Percentiles rank a stretch among this genome's conserved stretches.
Evolutionary conservation across 2,888 invertebrate genomes (phyloP).

Genomic region (Pristionchus mayeri): DNA sequence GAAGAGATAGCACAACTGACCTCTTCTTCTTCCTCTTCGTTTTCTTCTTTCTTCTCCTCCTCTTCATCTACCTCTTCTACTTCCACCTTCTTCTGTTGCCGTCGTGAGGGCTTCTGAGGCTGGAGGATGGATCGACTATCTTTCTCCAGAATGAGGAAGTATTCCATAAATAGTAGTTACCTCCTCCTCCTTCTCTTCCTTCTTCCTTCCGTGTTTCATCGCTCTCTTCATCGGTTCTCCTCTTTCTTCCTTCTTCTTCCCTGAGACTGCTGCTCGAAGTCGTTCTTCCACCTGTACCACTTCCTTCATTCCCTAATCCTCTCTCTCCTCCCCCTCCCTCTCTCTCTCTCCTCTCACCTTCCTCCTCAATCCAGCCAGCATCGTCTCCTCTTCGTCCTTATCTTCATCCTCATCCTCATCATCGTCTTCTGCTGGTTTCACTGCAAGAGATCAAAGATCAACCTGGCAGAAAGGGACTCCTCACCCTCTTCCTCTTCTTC

Average conservation of each 20-base stretch:
- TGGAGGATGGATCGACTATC: neutral
- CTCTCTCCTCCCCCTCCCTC: neutral
- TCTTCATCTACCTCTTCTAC: constrained; percentile 35
- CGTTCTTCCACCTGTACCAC: constrained; percentile 36
- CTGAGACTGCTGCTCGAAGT: neutral
- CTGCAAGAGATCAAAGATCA: constrained; percentile 9
- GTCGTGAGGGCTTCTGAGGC: neutral
- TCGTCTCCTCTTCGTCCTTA: constrained; percentile 11
- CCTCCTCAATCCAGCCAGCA: constrained; percentile 39
- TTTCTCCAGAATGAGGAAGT: neutral
- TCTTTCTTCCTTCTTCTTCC: neutral
- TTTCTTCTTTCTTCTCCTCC: neutral
- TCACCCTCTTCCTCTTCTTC: constrained; percentile 21
- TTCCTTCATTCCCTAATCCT: neutral
- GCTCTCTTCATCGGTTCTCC: constrained; percentile 41
- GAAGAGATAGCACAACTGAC: neutral
- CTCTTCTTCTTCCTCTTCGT: constrained; percentile 13
- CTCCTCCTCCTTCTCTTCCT: constrained; percentile 43
- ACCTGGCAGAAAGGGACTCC: neutral
- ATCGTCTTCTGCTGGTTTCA: constrained; percentile 33
- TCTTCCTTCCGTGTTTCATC: constrained; percentile 25
- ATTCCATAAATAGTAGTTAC: neutral
- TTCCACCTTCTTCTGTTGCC: constrained; percentile 18
- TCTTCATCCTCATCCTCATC: constrained; percentile 45
- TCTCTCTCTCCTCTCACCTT: neutral